Base-by-base conservation (phyloP, 2,888 invertebrate species). In the Tiphia femorata region DNA sequence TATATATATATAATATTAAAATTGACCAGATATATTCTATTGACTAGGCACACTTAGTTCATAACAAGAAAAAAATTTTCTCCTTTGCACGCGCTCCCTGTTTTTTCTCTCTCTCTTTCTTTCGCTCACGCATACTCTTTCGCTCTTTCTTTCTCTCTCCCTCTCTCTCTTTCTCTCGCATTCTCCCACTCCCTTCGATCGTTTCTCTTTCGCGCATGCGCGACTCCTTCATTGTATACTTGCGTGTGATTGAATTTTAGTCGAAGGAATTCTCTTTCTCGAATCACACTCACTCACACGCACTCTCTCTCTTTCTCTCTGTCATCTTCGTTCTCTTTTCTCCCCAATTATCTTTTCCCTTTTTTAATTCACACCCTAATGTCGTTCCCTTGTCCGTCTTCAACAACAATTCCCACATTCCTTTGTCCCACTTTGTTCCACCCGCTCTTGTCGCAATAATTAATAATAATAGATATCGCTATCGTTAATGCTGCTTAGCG, bases 1-100 rank as follows among this genome's bases (percentile, higher is more conserved):
- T 68, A 70, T 68, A 72, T 68, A 77, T 77, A 73, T 78, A 72
- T 78, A 78, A 80, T 79, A 80, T 80, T 86, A 86, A 86, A 86
- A 86, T 87, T 87, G 87, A 87, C 87, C 85, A 86, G 86, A 87
- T 82, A 81, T 81, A 87, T 85, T 86, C 87, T 87, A 87, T 86
- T 87, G 87, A 87, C 88, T 88, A 88, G 88, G 87, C 88, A 88
- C 87, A 87, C 87, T 86, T 87, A 87, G 85, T 87, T 86, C 84
- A 83, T 86, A 85, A 86, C 86, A 87, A 87, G 86, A 86, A 86
- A 86, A 87, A 86, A 86, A 75, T 73, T 70, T 62, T 78, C 64
- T 75, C 72, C 56, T 67, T 66, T 55, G 65, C 59, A 40, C 29
- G 23, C 42, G 33, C 43, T 46, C 43, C 23, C 12, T 20, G n/a